Base-by-base conservation (phyloP, 2,888 invertebrate genomes). In the Ligdia adustata region DNA sequence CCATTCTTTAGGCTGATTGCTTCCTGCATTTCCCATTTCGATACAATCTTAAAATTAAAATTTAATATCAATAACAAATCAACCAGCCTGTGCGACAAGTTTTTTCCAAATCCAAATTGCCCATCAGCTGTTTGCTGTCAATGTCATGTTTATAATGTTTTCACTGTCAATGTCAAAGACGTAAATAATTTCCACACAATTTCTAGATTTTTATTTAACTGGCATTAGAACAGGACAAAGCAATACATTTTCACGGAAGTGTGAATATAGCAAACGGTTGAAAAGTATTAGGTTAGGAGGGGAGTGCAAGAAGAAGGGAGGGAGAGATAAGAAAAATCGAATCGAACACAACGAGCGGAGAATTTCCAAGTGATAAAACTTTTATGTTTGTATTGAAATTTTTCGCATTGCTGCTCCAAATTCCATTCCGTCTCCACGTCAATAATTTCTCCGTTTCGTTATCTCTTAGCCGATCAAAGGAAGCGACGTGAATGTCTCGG, bases 11-110 rank as follows among this genome's bases (percentile, higher is more conserved):
- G 94, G 91, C 43, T 92, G 92, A 68, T 92, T 93, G 71, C 94
- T 94, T 50, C 95, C 95, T 57, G 95, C 95, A 76, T 96, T 96
- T 51, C 96, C 96, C 96, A 96, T 95, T 51, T 33, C 48, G 49
- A 24, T 39, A 40, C 34, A 22, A 22, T 22, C n/a, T 22, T 35
- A 31, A 27, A 38, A 31, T 24, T 31, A 35, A 27, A 37, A 18
- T 35, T 27, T 15, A 18, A 37, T 22, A 34, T 27, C 18, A 26
- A 44, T 22, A 45, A 38, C 31, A 38, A 38, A 33, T 39, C 28
- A n/a, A 39, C 20, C n/a, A 18, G 2, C 22, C 31, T n/a, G n/a
- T 22, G 39, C 33, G 20, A 39, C 33, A 27, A 27, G 13, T 27
- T 38, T 26, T 38, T 29, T 45, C n/a, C n/a, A n/a, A n/a, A n/a